These are phyloP conservation scores for Orthochromis malagaraziensis DNA, from an alignment of 2,113 vertebrate species.

Conservation along the genomic window DNA sequence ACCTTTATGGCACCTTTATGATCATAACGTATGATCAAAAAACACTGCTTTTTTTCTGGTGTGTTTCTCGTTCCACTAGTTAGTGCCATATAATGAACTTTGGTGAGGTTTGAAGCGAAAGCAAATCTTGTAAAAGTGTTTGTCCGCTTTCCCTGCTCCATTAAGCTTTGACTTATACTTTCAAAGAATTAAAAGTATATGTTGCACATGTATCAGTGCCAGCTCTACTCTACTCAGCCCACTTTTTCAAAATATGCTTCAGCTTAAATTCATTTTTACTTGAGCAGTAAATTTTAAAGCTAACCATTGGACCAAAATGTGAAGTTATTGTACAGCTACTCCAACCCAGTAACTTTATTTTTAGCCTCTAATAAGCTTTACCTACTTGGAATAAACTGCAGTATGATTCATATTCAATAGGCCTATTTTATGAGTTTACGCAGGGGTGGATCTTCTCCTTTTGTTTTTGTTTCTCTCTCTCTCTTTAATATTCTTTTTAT, in stretches of 20 bases:
- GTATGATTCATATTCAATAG: constrained; percentile 49
- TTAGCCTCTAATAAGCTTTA: constrained; percentile 57
- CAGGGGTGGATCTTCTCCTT: constrained; percentile 15
- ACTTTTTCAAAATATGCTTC: background rate
- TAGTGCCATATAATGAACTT: constrained; percentile 54
- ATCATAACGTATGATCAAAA: constrained; percentile 13
- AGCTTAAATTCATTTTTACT: background rate
- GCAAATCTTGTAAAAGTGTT: background rate
- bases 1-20: constrained; percentile 31
- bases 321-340: constrained; percentile 55
- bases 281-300: constrained; percentile 20
- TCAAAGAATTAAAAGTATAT: background rate
- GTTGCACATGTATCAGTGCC: constrained; percentile 20
- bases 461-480: background rate
- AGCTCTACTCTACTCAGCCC: constrained; percentile 4
- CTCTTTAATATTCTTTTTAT: constrained; percentile 38
- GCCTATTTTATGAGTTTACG: constrained; percentile 30
- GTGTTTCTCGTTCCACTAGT: background rate
- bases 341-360: constrained; percentile 14
- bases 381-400: constrained; percentile 55
- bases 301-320: constrained; percentile 66
- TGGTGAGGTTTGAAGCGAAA: constrained; percentile 11
- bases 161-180: constrained; percentile 10
- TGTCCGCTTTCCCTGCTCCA: background rate
- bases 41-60: constrained; percentile 8